These are phyloP conservation scores for Acanthococcus lagerstroemiae DNA, from an alignment of 2,888 invertebrate species.

Conservation along the genomic window DNA sequence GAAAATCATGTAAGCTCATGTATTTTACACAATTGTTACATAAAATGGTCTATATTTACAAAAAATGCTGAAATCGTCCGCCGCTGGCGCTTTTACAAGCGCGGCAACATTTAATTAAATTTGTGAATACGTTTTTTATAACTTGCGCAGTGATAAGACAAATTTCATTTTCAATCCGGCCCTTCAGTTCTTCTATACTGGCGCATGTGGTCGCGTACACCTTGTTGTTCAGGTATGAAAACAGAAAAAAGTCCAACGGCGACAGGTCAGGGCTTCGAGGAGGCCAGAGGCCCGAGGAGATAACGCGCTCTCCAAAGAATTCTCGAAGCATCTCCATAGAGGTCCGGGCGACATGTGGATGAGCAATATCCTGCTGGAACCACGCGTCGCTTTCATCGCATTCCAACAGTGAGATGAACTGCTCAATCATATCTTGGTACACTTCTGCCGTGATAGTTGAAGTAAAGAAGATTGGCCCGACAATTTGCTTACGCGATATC, in stretches of 20 bases:
- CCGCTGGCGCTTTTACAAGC: too few species aligned
- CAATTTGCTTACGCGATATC: constrained; percentile 6
- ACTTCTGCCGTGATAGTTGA: constrained; percentile 3
- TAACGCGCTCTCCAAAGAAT: constrained; percentile 10
- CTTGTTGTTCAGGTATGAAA: too few species aligned
- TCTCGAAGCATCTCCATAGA: constrained; percentile 2
- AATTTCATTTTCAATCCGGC: too few species aligned
- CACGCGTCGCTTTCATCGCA: constrained; percentile 1
- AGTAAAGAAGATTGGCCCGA: constrained; percentile 21
- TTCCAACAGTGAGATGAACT: constrained; percentile 11
- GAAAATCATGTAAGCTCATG: too few species aligned
- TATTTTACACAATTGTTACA: too few species aligned
- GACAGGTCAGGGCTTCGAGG: constrained; percentile 13
- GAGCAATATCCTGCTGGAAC: constrained; percentile 24
- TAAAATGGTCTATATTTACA: too few species aligned
- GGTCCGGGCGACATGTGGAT: constrained; percentile 11
- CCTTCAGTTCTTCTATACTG: too few species aligned
- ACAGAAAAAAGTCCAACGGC: constrained; percentile 14
- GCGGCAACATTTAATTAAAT: too few species aligned
- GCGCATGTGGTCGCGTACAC: too few species aligned
- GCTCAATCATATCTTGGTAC: constrained; percentile 5
- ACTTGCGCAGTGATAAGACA: too few species aligned
- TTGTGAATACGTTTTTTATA: too few species aligned
- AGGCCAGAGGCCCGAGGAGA: constrained; percentile 14
- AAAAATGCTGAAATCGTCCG: too few species aligned